Base-by-base conservation (phyloP, 2,888 invertebrate species). In the Eustalomyia histrio region DNA sequence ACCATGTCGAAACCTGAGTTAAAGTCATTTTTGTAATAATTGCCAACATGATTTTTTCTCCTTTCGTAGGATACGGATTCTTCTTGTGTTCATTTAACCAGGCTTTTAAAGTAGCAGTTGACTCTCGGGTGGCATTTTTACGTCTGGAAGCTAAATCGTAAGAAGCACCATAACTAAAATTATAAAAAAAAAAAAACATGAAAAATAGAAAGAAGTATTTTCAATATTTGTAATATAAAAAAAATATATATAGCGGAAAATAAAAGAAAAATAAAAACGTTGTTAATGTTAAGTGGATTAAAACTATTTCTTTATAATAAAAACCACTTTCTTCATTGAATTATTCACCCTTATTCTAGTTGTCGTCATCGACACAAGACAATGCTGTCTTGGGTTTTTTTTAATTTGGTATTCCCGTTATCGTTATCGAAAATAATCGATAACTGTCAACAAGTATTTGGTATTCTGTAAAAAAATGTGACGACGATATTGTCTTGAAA, bases 61-160 rank as follows among this genome's bases (percentile, higher is more conserved):
- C 97, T 91, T 98, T 98, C 82, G 97, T 97, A 18, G 97, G 97
- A 91, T 98, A 98, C 2, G 97, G 97, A 91, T 98, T 98, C 92
- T 97, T 97, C 91, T 97, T 95, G 93, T 98, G 97, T 91, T 98
- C 98, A 91, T 97, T 97, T 76, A 99, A 93, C 98, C 98, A 98
- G 84, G 98, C 97, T 91, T 99, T 99, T 71, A 99, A 92, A 65
- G 99, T 99, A 83, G 97, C 97, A 73, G 99, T 99, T 18, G 98
- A 98, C 91, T 99, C 99, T 82, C 99, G 92, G 58, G 99, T 99
- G 60, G 99, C 99, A 91, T 99, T 99, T 92, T 99, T 99, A 86
- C 99, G 94, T 86, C 99, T 93, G 80, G 97, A 96, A 58, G 98
- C 97, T 91, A 99, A 93, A 92, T 98, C 98, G 92, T 97, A 97